phyloP scores from a whole-genome alignment of 2,888 invertebrate genomes.

The Agrochola circellaris region DNA sequence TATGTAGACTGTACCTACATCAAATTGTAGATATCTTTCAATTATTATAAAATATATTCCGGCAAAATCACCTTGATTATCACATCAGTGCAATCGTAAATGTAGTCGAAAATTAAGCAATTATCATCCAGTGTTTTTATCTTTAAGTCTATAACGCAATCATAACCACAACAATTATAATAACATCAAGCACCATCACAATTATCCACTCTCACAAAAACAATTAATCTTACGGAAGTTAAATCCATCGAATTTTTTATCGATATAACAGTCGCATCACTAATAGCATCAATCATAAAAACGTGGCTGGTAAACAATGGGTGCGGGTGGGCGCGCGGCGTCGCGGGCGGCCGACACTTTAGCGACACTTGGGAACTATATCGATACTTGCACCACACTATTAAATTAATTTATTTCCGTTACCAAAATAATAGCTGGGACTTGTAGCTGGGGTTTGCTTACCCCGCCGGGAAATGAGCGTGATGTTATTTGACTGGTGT shows the following conservation, averaged over 20 bases:
- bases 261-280: slow-evolving; percentile 74
- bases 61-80: too few species aligned
- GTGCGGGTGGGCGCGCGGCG: slow-evolving; percentile 79
- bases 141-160: not conserved
- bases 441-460: not conserved
- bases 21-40: too few species aligned
- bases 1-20: not conserved
- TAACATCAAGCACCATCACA: slow-evolving; percentile 35
- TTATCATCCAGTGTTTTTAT: slow-evolving; percentile 5
- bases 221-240: slow-evolving; percentile 37
- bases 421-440: slow-evolving; percentile 36
- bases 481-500: not conserved
- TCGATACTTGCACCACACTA: slow-evolving; percentile 62
- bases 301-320: slow-evolving; percentile 85
- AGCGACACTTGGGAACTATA: slow-evolving; percentile 66
- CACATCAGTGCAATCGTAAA: not conserved
- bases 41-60: too few species aligned
- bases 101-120: not conserved
- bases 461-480: not conserved
- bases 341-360: slow-evolving; percentile 86
- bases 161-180: slow-evolving; percentile 40
- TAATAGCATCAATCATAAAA: slow-evolving; percentile 87
- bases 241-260: slow-evolving; percentile 58
- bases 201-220: slow-evolving; percentile 28
- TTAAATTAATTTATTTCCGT: slow-evolving; percentile 50